Conservation (phyloP, 2,113 vertebrate genomes). For the Sceloporus undulatus region DNA sequence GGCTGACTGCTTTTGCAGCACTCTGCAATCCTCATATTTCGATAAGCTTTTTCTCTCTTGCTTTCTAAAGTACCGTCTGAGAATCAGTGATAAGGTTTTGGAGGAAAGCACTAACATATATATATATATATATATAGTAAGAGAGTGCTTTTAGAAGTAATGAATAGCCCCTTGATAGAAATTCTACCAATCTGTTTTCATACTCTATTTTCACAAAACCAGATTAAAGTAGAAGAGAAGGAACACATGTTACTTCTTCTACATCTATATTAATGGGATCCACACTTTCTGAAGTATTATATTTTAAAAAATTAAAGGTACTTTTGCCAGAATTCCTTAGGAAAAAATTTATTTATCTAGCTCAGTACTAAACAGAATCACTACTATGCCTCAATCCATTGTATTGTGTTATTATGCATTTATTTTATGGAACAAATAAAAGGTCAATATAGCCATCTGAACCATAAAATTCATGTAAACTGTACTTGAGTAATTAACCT, state of each 20-base stretch:
- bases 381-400: conserved; percentile 54
- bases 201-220: conserved; percentile 62
- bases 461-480: background rate
- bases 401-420: conserved; percentile 41
- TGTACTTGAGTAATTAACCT: background rate
- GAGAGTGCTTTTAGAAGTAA: conserved; percentile 56
- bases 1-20: conserved; percentile 58
- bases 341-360: conserved; percentile 45
- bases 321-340: conserved; percentile 30
- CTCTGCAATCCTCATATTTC: conserved; percentile 58
- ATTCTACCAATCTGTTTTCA: conserved; percentile 65
- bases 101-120: conserved; percentile 64
- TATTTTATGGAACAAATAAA: conserved; percentile 49
- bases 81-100: conserved; percentile 62
- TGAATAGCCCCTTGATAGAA: conserved; percentile 65
- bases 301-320: conserved; percentile 15
- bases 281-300: conserved; percentile 35
- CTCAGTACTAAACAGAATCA: conserved; percentile 44
- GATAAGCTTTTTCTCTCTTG: conserved; percentile 56
- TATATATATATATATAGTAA: conserved; percentile 65
- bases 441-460: background rate
- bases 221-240: conserved; percentile 64
- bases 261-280: conserved; percentile 42
- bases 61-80: conserved; percentile 57
- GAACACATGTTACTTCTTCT: conserved; percentile 43